These are phyloP conservation scores for Spheniscus mendiculus DNA, from an alignment of 2,113 vertebrate species.

Conservation along the genomic window DNA sequence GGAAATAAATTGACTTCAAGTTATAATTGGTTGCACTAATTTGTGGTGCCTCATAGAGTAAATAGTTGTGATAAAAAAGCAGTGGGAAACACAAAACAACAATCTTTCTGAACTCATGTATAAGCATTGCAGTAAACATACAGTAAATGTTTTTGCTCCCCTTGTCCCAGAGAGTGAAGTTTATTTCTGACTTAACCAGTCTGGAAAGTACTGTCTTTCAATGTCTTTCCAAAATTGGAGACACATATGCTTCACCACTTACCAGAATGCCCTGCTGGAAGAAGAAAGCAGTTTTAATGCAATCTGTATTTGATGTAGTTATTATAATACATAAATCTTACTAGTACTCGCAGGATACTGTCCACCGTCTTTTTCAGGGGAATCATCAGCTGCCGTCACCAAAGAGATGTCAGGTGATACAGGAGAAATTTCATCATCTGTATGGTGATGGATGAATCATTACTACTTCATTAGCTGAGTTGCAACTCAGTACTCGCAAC, in stretches of 20 bases:
- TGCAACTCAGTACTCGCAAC: not conserved
- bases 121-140: not conserved
- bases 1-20: not conserved
- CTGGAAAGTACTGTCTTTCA: not conserved
- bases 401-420: not conserved
- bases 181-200: not conserved
- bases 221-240: not conserved
- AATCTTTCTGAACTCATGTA: not conserved
- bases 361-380: not conserved
- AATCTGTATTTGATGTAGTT: not conserved
- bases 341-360: conserved; percentile 11
- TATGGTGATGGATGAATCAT: not conserved
- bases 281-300: not conserved
- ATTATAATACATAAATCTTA: conserved; percentile 34
- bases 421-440: not conserved
- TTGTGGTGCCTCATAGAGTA: not conserved
- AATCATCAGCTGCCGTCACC: not conserved
- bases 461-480: not conserved
- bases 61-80: not conserved
- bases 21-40: not conserved
- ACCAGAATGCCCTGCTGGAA: not conserved
- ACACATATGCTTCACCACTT: not conserved
- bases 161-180: not conserved
- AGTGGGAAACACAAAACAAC: not conserved
- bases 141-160: not conserved